Evolutionary conservation across 2,113 vertebrate genomes (phyloP).

Genomic region (Eulemur macaco): DNA sequence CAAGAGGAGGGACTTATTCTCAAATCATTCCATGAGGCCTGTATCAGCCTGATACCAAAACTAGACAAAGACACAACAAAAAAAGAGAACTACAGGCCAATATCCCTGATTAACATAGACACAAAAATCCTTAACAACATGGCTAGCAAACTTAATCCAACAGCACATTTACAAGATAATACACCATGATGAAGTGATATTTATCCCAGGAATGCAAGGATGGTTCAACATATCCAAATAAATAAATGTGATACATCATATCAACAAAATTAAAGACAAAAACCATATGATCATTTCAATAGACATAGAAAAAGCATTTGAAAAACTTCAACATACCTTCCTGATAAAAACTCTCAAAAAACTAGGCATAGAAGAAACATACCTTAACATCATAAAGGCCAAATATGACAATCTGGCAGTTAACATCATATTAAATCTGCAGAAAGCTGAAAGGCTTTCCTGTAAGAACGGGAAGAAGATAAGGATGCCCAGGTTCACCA

Average conservation of each 20-base stretch:
- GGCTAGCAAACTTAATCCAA: not conserved
- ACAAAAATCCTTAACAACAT: not conserved
- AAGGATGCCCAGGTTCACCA: not conserved
- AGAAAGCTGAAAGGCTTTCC: not conserved
- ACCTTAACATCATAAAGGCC: not conserved
- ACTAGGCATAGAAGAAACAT: not conserved
- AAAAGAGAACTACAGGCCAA: not conserved
- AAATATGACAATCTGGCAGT: not conserved
- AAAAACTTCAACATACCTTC: not conserved
- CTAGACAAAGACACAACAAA: not conserved
- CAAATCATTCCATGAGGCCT: not conserved
- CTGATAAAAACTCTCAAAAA: not conserved
- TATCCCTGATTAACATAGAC: not conserved
- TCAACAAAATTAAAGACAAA: not conserved
- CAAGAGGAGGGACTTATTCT: not conserved
- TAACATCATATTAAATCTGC: not conserved
- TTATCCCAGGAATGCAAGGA: not conserved
- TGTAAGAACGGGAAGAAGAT: not conserved
- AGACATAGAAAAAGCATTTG: not conserved
- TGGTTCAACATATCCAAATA: not conserved
- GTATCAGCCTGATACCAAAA: not conserved
- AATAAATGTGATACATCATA: not conserved
- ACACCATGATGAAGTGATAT: not conserved
- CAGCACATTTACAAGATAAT: not conserved
- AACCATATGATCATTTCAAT: not conserved